phyloP scores from a whole-genome alignment of 1,140 invertebrate species.

The Portunus trituberculatus region DNA sequence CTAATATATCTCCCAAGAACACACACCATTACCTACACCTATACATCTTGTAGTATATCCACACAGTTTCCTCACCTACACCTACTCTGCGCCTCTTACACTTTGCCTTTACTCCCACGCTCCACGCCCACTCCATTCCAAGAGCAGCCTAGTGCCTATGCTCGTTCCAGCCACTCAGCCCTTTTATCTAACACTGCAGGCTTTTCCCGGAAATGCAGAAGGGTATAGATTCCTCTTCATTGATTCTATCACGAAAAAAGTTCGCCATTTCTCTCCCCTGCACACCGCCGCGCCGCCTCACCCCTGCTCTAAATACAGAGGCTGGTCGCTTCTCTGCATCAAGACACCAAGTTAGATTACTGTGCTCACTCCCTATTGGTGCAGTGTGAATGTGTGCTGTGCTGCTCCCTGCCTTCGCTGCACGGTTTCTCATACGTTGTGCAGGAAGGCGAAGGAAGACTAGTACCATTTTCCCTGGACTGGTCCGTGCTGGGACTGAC shows the following conservation, averaged over 20 bases:
- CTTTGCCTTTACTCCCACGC: too few relatives aligned
- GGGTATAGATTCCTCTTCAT: neutral
- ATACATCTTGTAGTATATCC: neutral
- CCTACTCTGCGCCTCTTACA: too few relatives aligned
- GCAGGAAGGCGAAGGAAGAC: too few relatives aligned
- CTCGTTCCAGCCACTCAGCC: neutral
- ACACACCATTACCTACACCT: neutral
- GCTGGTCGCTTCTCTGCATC: neutral
- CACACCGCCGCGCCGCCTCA: neutral
- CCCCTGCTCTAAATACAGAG: slow-evolving; percentile 9
- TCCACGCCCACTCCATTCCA: too few relatives aligned
- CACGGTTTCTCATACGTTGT: too few relatives aligned
- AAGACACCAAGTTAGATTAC: neutral
- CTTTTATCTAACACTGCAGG: neutral
- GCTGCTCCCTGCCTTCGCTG: too few relatives aligned
- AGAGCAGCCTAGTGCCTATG: too few relatives aligned
- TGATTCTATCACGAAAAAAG: neutral
- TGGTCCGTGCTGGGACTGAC: too few relatives aligned
- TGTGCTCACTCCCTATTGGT: neutral
- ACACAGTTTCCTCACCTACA: too few relatives aligned
- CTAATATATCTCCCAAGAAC: neutral
- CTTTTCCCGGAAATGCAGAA: neutral
- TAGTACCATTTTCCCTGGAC: too few relatives aligned
- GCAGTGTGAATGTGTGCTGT: too few relatives aligned
- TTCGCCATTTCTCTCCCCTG: neutral